Evolutionary conservation across 1,140 invertebrate species (phyloP), one percentile per base, ranked within the genome.

Genomic region (Sarcophaga peregrina): DNA sequence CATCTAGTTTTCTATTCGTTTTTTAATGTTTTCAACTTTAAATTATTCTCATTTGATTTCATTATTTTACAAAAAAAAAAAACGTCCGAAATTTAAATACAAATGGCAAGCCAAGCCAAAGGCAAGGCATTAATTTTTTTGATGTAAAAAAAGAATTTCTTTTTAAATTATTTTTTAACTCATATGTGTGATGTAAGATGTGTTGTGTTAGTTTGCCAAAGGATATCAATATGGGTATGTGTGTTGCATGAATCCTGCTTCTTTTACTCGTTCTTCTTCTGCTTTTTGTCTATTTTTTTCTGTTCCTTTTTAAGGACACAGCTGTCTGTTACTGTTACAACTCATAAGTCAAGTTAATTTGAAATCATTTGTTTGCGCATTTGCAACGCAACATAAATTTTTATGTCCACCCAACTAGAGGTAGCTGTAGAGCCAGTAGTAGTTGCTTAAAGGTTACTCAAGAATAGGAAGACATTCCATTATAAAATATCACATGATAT

Each of bases 291-390:
- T n/a, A 11, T 6, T 20, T 48, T 78, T 50, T 20, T 78, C 75
- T 52, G 20, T 37, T 37, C 4, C 1, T 37, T 37, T 37, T 62
- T 37, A 45, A 83, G 81, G 83, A n/a, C 82, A 82, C 81, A 84
- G 86, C 87, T 86, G 89, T 87, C 87, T 87, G 54, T 58, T 86
- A 88, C 85, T 86, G 88, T 89, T 89, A 87, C 88, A 89, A 87
- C 84, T 89, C 88, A 89, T 89, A 89, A 88, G 88, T 85, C 86
- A 87, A 85, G 86, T 88, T 89, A 88, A 89, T 89, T 88, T 86
- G 84, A 80, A 68, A 82, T 85, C 86, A 89, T 89, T 89, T 89
- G 87, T 89, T 86, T 84, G 82, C 78, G 83, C 83, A 89, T 87
- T 89, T 85, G 85, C 82, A 86, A 88, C 86, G 86, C 85, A 86